A percentile compares a stretch with the other conserved stretches of the same genome.
phyloP scores from a whole-genome alignment of 2,113 vertebrate genomes.

The Phocoena phocoena region DNA sequence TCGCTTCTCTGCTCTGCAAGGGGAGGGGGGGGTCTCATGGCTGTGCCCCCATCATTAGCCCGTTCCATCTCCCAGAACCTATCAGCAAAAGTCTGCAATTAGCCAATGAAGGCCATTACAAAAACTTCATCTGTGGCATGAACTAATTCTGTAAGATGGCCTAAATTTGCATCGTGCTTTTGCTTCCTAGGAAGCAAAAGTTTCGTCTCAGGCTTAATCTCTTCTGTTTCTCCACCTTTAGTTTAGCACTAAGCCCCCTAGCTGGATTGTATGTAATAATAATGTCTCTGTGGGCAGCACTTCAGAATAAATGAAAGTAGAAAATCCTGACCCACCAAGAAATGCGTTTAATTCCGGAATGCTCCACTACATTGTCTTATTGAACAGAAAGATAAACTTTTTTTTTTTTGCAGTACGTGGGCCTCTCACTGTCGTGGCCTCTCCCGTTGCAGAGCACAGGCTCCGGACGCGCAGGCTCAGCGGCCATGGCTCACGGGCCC shows the following conservation, averaged over 20 bases:
- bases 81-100: background rate
- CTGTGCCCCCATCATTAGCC: background rate
- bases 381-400: background rate
- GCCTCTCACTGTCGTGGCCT: too few species aligned
- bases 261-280: background rate
- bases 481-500: too few species aligned
- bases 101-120: background rate
- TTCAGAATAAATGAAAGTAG: background rate
- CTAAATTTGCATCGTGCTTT: background rate
- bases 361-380: background rate
- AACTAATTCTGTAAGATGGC: background rate
- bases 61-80: background rate
- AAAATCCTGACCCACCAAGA: background rate
- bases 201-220: background rate
- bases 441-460: too few species aligned
- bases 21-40: background rate
- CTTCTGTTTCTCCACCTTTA: background rate
- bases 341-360: slow-evolving; percentile 3
- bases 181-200: background rate
- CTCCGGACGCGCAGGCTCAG: too few species aligned
- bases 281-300: background rate
- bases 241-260: background rate
- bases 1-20: background rate
- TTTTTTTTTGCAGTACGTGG: too few species aligned
- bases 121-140: background rate